These are phyloP conservation scores for Merops nubicus DNA, from an alignment of 2,113 vertebrate genomes.

Conservation along the genomic window DNA sequence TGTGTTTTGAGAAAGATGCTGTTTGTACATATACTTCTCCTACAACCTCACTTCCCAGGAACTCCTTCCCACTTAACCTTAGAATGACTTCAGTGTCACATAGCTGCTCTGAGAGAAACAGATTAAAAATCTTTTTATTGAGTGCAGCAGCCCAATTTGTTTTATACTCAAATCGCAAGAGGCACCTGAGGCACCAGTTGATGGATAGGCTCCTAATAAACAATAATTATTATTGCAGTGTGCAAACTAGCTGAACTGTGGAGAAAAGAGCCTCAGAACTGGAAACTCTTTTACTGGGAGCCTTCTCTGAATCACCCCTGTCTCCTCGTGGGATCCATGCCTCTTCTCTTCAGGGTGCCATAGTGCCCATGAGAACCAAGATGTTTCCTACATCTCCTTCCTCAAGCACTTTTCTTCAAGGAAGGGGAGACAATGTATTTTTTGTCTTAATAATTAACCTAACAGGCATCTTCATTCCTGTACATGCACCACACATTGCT, in stretches of 20 bases:
- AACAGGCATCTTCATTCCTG: not conserved
- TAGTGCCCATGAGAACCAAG: not conserved
- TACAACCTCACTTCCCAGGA: not conserved
- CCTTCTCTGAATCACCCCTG: not conserved
- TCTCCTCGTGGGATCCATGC: not conserved
- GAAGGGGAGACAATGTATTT: not conserved
- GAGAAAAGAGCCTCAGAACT: constrained; percentile 7
- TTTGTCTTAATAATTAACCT: not conserved
- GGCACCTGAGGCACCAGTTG: constrained; percentile 26
- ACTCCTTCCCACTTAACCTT: constrained; percentile 24
- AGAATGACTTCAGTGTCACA: not conserved
- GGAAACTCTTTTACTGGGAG: not conserved
- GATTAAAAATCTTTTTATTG: not conserved
- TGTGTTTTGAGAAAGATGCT: not conserved
- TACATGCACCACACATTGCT: not conserved
- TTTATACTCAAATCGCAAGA: constrained; percentile 19
- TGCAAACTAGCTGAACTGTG: constrained; percentile 24
- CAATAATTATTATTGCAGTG: constrained; percentile 37
- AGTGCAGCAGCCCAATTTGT: not conserved
- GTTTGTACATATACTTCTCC: not conserved
- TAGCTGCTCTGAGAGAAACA: not conserved
- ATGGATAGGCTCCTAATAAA: constrained; percentile 50
- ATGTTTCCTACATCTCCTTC: not conserved
- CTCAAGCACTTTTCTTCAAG: not conserved
- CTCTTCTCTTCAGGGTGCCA: not conserved